A percentile compares a stretch with the other conserved stretches of the same genome.
Evolutionary conservation across 1,140 invertebrate genomes (phyloP).

Genomic region (Cryptotermes secundus): DNA sequence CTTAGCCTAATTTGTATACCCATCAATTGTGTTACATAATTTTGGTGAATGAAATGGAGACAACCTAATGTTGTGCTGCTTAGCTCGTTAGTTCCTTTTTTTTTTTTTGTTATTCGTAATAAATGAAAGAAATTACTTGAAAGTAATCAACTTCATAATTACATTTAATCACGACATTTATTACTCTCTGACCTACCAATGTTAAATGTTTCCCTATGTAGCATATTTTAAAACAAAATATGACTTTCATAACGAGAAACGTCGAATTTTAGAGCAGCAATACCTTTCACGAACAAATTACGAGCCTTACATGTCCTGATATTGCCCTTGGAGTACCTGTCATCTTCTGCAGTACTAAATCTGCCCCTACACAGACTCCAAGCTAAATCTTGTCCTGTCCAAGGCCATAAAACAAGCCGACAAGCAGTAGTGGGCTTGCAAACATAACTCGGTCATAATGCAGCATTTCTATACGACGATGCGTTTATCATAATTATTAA

Average conservation of each 20-base stretch:
- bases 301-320: too few relatives aligned
- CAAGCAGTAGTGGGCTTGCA: too few relatives aligned
- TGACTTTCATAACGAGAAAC: neutral
- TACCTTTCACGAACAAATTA: too few relatives aligned
- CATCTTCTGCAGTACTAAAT: too few relatives aligned
- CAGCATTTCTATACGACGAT: too few relatives aligned
- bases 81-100: neutral
- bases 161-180: neutral
- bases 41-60: neutral
- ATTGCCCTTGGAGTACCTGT: too few relatives aligned
- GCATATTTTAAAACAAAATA: neutral
- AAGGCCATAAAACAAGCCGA: too few relatives aligned
- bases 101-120: neutral
- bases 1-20: neutral
- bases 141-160: neutral
- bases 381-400: too few relatives aligned
- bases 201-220: neutral
- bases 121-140: neutral
- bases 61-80: neutral
- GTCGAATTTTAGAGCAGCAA: neutral
- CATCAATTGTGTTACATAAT: neutral
- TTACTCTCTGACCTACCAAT: neutral
- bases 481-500: too few relatives aligned
- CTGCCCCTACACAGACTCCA: too few relatives aligned
- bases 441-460: too few relatives aligned